Evolutionary conservation across 2,797 vertebrate species (phyloP).

Genomic region (Chelidonichthys spinosus): DNA sequence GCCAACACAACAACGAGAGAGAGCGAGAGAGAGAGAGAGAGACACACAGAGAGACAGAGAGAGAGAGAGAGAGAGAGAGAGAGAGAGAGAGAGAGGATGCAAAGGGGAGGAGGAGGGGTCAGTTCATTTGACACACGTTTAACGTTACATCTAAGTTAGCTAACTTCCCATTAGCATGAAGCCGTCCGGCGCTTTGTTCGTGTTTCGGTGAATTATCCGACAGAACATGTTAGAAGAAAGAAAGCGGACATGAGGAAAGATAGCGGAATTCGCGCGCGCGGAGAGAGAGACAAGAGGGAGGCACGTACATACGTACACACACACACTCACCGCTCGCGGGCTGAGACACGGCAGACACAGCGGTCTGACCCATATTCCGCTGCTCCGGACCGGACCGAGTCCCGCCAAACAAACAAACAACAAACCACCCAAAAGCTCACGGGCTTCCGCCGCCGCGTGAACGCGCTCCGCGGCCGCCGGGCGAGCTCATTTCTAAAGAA

Average conservation of each 20-base stretch:
- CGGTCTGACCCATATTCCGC: constrained; percentile 80
- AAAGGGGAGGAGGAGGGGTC: no score
- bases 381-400: constrained; percentile 52
- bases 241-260: constrained; percentile 60
- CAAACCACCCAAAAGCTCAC: constrained; percentile 35
- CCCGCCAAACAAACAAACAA: constrained; percentile 2
- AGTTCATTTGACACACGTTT: no score
- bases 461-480: constrained; percentile 35
- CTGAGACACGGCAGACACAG: constrained; percentile 77
- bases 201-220: neutral
- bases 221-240: constrained; percentile 1
- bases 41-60: no score
- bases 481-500: constrained; percentile 53
- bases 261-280: constrained; percentile 61
- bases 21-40: constrained; percentile 6
- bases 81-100: no score
- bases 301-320: neutral
- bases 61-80: no score
- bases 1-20: constrained; percentile 25
- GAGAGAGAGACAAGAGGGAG: neutral
- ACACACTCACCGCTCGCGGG: constrained; percentile 72
- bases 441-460: constrained; percentile 47
- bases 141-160: neutral
- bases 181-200: neutral
- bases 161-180: constrained; percentile 17